These are phyloP conservation scores for Salmo trutta DNA, from an alignment of 2,797 vertebrate genomes.

Conservation along the genomic window DNA sequence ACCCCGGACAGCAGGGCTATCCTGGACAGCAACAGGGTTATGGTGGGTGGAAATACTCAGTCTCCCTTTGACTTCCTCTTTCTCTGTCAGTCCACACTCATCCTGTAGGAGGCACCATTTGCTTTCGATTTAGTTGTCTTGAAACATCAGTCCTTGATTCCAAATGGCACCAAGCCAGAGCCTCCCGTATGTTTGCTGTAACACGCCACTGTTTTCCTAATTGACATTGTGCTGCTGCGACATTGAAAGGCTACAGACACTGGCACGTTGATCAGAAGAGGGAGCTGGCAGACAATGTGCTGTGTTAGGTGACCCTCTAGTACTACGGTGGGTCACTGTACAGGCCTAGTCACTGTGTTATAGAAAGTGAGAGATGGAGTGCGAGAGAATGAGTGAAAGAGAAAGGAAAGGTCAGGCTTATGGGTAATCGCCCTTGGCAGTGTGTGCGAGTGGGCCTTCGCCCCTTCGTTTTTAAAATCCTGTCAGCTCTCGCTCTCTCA, in stretches of 20 bases:
- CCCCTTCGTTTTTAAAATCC: background rate
- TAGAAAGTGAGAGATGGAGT: background rate
- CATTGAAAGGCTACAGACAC: background rate
- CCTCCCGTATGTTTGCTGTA: conserved; percentile 3
- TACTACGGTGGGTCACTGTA: background rate
- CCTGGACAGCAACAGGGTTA: conserved; percentile 96
- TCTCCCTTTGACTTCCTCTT: background rate
- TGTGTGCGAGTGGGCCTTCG: background rate
- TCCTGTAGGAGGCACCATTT: conserved; percentile 57
- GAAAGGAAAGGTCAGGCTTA: conserved; percentile 29
- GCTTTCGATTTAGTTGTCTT: conserved; percentile 23
- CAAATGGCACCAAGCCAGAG: background rate
- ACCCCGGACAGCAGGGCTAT: conserved; percentile 91
- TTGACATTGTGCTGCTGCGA: background rate
- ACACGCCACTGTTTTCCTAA: conserved; percentile 19
- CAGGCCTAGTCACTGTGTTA: background rate
- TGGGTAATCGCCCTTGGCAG: conserved; percentile 27
- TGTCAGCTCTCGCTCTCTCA: conserved; percentile 36
- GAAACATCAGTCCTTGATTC: background rate
- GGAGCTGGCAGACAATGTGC: conserved; percentile 21
- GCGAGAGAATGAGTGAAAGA: conserved; percentile 7
- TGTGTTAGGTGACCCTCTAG: background rate
- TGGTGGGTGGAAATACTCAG: conserved; percentile 75
- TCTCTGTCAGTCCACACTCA: background rate
- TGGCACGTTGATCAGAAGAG: conserved; percentile 40